A percentile compares a stretch with the other conserved stretches of the same genome.
Evolutionary conservation across 2,797 vertebrate genomes (phyloP).

Genomic region (Tenualosa thibaudeaui): DNA sequence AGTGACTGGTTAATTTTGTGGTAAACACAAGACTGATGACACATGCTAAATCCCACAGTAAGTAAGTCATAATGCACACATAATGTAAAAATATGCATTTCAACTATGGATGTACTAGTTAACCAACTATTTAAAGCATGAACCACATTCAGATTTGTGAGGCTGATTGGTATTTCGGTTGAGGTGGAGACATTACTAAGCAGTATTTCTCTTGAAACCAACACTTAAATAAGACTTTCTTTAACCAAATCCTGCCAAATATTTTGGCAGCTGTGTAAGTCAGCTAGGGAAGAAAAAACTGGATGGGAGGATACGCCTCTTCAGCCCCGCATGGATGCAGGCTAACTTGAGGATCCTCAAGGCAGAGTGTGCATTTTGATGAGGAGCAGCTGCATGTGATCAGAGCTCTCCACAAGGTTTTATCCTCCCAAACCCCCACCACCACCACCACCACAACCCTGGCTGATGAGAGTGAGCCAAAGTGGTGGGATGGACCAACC

Average conservation of each 20-base stretch:
- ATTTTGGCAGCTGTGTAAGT: background rate
- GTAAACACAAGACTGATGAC: too few relatives aligned
- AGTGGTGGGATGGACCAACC: background rate
- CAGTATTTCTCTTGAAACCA: background rate
- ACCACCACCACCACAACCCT: too few relatives aligned
- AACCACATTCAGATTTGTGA: background rate
- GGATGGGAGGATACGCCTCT: background rate
- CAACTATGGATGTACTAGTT: background rate
- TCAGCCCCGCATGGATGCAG: background rate
- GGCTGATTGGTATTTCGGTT: background rate
- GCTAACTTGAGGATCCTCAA: background rate
- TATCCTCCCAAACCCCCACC: background rate
- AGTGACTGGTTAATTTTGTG: background rate
- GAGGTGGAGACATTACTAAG: background rate
- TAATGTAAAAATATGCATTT: too few relatives aligned
- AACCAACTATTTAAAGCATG: background rate
- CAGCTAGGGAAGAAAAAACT: background rate
- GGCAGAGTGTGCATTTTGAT: conserved; percentile 1
- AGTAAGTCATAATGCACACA: too few relatives aligned
- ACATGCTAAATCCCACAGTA: too few relatives aligned
- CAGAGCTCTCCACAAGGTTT: conserved; percentile 1
- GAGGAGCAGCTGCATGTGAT: conserved; percentile 14
- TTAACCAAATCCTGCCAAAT: background rate
- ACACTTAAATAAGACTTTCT: background rate
- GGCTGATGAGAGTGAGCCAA: background rate